Evolutionary conservation across 2,113 vertebrate genomes (phyloP).

Genomic region (Atlantisia rogersi): DNA sequence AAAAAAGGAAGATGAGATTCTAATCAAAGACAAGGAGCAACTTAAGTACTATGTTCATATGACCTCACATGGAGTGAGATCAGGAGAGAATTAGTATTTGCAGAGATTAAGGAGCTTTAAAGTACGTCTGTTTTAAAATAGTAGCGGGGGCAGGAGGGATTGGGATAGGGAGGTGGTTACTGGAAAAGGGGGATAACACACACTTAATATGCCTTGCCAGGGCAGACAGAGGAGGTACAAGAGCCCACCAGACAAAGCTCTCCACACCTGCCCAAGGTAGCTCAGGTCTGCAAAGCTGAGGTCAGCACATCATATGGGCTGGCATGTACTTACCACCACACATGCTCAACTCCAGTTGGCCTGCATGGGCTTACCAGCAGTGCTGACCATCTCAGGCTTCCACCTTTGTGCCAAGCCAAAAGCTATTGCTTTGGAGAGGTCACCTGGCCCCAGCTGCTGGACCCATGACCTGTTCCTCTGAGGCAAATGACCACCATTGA

Average conservation of each 20-base stretch:
- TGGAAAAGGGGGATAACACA: not conserved
- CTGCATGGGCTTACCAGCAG: not conserved
- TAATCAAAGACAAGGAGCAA: conserved; percentile 25
- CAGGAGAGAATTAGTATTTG: not conserved
- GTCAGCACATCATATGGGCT: not conserved
- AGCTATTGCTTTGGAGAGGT: not conserved
- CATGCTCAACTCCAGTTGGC: not conserved
- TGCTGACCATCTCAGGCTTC: not conserved
- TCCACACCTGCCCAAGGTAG: not conserved
- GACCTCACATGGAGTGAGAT: not conserved
- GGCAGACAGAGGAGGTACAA: accelerated
- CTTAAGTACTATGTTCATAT: not conserved
- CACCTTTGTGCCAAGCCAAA: not conserved
- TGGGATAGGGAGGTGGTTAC: not conserved
- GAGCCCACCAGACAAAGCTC: not conserved
- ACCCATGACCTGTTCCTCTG: not conserved
- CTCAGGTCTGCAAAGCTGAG: not conserved
- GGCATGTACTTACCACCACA: not conserved
- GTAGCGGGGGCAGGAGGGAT: not conserved
- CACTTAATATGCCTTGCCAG: accelerated
- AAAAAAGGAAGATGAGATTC: conserved; percentile 35
- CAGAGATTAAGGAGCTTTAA: not conserved
- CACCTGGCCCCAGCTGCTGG: not conserved
- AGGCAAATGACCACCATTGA: not conserved
- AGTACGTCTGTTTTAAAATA: not conserved